Percentiles rank a stretch among this genome's conserved stretches.
phyloP scores from a whole-genome alignment of 2,888 invertebrate genomes.

The Rosalia funebris region DNA sequence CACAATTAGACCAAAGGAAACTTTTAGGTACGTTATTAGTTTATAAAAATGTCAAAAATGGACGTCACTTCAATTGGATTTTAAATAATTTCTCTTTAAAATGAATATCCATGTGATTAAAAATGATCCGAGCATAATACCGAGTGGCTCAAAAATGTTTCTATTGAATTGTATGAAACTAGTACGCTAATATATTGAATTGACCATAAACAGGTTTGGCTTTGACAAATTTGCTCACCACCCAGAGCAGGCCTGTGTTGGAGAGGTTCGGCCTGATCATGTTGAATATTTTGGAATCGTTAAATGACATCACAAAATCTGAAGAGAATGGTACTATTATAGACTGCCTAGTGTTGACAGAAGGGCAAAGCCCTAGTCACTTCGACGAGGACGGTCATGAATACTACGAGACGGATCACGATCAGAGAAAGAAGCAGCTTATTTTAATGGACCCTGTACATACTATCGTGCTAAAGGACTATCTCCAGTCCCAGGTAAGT shows the following conservation, averaged over 20 bases:
- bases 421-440: constrained; percentile 75
- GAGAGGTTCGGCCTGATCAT: constrained; percentile 79
- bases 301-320: constrained; percentile 81
- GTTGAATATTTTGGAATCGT: constrained; percentile 77
- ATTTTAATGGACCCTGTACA: constrained; percentile 83
- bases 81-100: too few species aligned
- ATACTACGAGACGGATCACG: constrained; percentile 76
- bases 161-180: too few species aligned
- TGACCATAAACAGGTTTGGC: too few species aligned
- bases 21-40: constrained; percentile 69
- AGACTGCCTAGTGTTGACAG: constrained; percentile 59
- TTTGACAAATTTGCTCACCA: constrained; percentile 75
- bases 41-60: too few species aligned
- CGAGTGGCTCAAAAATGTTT: too few species aligned
- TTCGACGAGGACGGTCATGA: constrained; percentile 69
- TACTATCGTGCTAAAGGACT: constrained; percentile 77
- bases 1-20: constrained; percentile 84
- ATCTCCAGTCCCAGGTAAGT: constrained; percentile 75
- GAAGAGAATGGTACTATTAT: constrained; percentile 69
- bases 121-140: too few species aligned
- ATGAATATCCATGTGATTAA: too few species aligned
- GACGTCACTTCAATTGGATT: too few species aligned
- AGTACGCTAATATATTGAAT: too few species aligned
- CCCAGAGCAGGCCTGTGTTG: constrained; percentile 75
- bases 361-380: constrained; percentile 60